A percentile compares a stretch with the other conserved stretches of the same genome.
Evolutionary conservation across 30 jellyfish, hydroid and myxozoan species (phyloP).

Genomic region (Turritopsis rubra): DNA sequence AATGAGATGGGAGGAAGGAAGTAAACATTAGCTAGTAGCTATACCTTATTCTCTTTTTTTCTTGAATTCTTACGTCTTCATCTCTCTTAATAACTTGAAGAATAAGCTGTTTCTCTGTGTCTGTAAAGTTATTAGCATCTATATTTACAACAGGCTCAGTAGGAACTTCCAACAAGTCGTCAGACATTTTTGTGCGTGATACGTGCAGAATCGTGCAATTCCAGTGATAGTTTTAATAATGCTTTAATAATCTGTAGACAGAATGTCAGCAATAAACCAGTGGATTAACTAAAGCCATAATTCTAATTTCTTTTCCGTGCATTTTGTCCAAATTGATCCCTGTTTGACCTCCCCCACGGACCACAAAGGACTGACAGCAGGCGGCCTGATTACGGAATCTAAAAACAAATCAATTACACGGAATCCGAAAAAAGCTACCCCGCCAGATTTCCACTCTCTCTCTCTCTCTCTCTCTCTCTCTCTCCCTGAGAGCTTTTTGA

Average conservation of each 20-base stretch:
- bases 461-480: too few relatives aligned
- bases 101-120: constrained; percentile 67
- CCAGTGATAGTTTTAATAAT: background rate
- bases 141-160: constrained; percentile 48
- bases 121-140: constrained; percentile 58
- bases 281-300: background rate
- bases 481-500: too few relatives aligned
- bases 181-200: background rate
- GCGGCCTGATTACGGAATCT: background rate
- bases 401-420: background rate
- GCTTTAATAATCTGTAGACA: background rate
- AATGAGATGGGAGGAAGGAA: too few relatives aligned
- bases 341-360: background rate
- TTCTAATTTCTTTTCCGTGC: background rate
- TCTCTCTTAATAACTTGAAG: constrained; percentile 72
- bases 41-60: constrained; percentile 24
- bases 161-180: background rate
- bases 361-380: background rate
- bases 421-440: too few relatives aligned
- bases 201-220: background rate
- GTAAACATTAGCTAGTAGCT: background rate
- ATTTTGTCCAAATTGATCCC: background rate
- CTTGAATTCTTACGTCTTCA: constrained; percentile 74
- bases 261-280: background rate
- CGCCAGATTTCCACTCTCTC: too few relatives aligned